phyloP scores from a whole-genome alignment of 2,797 vertebrate species.

The Gallinago stenura region DNA sequence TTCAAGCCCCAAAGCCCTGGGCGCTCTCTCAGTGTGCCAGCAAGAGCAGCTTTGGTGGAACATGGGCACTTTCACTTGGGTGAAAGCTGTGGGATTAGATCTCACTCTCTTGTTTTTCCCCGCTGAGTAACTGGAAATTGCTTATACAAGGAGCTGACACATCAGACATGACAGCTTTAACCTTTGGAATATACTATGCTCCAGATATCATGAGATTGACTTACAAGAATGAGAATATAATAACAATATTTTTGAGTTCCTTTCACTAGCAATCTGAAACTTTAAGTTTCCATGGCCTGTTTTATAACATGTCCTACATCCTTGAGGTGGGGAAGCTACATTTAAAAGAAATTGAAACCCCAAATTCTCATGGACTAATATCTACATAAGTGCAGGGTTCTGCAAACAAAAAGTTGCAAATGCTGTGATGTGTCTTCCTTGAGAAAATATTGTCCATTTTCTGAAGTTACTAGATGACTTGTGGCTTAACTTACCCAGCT shows the following conservation, averaged over 20 bases:
- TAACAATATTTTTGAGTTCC: background rate
- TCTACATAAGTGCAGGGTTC: background rate
- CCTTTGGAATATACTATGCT: background rate
- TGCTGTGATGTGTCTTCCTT: background rate
- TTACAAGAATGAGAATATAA: conserved; percentile 11
- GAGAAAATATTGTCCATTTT: background rate
- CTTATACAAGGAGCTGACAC: conserved; percentile 8
- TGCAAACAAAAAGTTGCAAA: background rate
- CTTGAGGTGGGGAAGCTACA: background rate
- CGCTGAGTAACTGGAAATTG: conserved; percentile 3
- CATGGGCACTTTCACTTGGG: background rate
- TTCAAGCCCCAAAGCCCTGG: background rate
- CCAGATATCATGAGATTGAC: background rate
- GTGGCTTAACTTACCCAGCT: background rate
- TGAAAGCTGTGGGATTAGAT: background rate
- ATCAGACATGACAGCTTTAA: conserved; percentile 26
- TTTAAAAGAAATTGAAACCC: conserved; percentile 9
- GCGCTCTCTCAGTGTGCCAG: background rate
- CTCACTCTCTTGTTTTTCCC: background rate
- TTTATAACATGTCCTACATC: background rate
- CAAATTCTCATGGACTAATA: background rate
- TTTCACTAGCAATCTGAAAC: background rate
- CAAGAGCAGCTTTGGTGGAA: background rate
- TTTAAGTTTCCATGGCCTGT: background rate
- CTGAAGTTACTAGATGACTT: background rate